These are phyloP conservation scores for Zaprionus capensis DNA, from an alignment of 1,140 invertebrate species.

Conservation along the genomic window DNA sequence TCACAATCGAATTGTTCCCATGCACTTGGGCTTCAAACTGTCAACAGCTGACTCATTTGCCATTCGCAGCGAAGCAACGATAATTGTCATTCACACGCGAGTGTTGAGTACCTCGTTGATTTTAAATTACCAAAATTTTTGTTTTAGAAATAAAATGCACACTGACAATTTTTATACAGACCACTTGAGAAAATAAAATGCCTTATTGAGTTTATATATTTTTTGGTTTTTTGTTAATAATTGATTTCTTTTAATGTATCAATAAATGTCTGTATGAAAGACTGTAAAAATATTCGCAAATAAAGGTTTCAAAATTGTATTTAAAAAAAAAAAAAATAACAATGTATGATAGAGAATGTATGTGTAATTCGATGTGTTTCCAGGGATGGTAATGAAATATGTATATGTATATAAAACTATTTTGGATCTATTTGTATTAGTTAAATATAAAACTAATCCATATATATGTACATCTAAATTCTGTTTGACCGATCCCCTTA, in stretches of 20 bases:
- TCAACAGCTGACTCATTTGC: slow-evolving; percentile 52
- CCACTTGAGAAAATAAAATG: not conserved
- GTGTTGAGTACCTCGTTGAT: not conserved
- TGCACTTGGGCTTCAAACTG: slow-evolving; percentile 29
- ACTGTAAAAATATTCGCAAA: not conserved
- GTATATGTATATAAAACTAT: slow-evolving; percentile 17
- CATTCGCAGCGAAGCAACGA: slow-evolving; percentile 12
- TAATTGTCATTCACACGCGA: slow-evolving; percentile 35
- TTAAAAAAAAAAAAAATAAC: slow-evolving; percentile 10
- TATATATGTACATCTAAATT: slow-evolving; percentile 17
- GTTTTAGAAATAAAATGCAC: not conserved
- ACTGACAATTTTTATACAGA: not conserved
- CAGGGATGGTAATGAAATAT: not conserved
- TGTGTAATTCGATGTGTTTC: not conserved
- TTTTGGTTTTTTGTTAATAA: no score
- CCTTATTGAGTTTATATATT: no score
- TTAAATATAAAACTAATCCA: not conserved
- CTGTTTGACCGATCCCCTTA: slow-evolving; percentile 14
- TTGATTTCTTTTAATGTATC: no score
- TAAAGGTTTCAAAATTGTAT: slow-evolving; percentile 6
- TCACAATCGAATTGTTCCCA: slow-evolving; percentile 5
- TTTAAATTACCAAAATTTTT: not conserved
- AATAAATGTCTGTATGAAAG: not conserved
- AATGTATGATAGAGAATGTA: not conserved
- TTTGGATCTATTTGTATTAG: slow-evolving; percentile 32